Conservation (phyloP, 2,888 invertebrate genomes). For the Campoplex capitator region DNA sequence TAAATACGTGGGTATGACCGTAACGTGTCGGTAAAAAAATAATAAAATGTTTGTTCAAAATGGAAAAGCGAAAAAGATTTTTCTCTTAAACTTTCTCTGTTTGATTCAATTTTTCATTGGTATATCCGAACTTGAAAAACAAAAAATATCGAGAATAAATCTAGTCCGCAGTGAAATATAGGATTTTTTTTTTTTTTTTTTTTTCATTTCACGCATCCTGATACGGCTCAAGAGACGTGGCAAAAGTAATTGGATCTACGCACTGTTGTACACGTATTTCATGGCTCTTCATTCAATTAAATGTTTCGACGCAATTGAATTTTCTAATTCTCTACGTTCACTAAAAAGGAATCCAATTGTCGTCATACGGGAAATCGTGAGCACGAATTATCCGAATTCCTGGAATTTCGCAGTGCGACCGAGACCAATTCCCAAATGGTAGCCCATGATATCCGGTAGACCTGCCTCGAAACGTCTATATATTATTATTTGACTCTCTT, state of each 20-base stretch:
- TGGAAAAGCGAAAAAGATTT: neutral
- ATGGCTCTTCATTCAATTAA: slow-evolving; percentile 6
- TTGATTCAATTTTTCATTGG: neutral
- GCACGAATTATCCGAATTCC: slow-evolving; percentile 11
- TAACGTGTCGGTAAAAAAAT: neutral
- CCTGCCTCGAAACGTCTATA: neutral
- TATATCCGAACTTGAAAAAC: neutral
- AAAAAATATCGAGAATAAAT: neutral
- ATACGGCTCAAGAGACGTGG: neutral
- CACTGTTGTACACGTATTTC: slow-evolving; percentile 17
- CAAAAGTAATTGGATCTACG: slow-evolving; percentile 41
- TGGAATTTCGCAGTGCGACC: slow-evolving; percentile 3
- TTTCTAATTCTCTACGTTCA: slow-evolving; percentile 18
- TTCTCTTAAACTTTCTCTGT: neutral
- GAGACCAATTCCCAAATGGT: neutral
- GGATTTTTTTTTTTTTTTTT: neutral
- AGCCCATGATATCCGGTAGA: neutral
- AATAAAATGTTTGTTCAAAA: neutral
- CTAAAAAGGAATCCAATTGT: slow-evolving; percentile 40
- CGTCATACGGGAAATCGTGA: neutral
- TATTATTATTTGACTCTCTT: neutral
- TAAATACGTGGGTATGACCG: neutral
- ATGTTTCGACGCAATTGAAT: slow-evolving; percentile 20
- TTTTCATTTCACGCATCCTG: neutral
- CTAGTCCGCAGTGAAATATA: neutral